Percentiles rank a stretch among this genome's conserved stretches.
Evolutionary conservation across 2,797 vertebrate genomes (phyloP).

Genomic region (Sparus aurata): DNA sequence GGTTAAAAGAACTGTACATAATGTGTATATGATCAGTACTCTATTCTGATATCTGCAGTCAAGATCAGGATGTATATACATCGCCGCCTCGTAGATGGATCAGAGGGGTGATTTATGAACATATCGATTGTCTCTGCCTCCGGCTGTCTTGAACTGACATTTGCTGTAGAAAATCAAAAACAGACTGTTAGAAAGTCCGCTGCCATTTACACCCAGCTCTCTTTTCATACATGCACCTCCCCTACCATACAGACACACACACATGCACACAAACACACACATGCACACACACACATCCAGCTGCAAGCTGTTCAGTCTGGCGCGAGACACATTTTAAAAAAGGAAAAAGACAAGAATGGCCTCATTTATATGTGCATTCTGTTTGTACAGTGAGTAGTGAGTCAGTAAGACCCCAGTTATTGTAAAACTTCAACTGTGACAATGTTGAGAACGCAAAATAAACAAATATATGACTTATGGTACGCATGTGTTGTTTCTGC

Average conservation of each 20-base stretch:
- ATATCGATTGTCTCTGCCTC: conserved; percentile 85
- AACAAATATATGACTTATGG: conserved; percentile 92
- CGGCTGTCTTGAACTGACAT: conserved; percentile 81
- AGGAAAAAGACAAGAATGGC: conserved; percentile 87
- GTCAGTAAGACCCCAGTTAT: conserved; percentile 90
- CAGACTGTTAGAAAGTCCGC: conserved; percentile 87
- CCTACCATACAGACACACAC: conserved; percentile 11
- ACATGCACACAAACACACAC: conserved; percentile 46
- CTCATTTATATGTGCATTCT: conserved; percentile 95
- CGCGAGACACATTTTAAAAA: conserved; percentile 78
- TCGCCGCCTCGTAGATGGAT: conserved; percentile 80
- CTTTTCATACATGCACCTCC: conserved; percentile 57
- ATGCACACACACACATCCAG: conserved; percentile 72
- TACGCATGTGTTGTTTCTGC: conserved; percentile 61
- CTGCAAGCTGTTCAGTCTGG: conserved; percentile 87
- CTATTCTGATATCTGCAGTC: conserved; percentile 83
- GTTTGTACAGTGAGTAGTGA: conserved; percentile 93
- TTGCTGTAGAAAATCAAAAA: conserved; percentile 85
- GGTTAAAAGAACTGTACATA: conserved; percentile 86
- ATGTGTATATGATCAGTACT: conserved; percentile 86
- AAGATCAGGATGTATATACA: conserved; percentile 80
- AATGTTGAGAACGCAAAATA: conserved; percentile 96
- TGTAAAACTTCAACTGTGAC: conserved; percentile 98
- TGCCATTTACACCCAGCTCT: conserved; percentile 77
- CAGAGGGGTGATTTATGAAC: conserved; percentile 69